phyloP scores from a whole-genome alignment of 1,140 invertebrate species.

The Dryas iulia region DNA sequence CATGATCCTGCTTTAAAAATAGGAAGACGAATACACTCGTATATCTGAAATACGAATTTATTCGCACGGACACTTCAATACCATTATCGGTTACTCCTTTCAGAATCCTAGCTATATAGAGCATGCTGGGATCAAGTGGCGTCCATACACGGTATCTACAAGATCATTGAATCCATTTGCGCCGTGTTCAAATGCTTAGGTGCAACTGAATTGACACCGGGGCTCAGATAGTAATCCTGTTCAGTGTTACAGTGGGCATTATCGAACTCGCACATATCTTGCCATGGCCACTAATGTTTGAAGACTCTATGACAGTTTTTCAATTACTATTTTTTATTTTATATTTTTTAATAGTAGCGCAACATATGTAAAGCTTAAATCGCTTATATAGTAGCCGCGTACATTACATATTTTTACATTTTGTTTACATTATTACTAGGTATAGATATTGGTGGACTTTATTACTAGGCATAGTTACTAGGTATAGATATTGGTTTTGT shows the following conservation, averaged over 20 bases:
- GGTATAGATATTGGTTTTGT: too few species aligned
- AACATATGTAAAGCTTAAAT: too few species aligned
- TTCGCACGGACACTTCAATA: constrained; percentile 23
- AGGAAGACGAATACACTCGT: not conserved
- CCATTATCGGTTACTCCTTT: constrained; percentile 23
- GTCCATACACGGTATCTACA: constrained; percentile 36
- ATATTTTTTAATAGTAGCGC: too few species aligned
- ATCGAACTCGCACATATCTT: constrained; percentile 21
- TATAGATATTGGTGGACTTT: too few species aligned
- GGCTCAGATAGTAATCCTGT: constrained; percentile 38
- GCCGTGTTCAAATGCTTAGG: constrained; percentile 41
- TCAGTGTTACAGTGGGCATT: constrained; percentile 35
- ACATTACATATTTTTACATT: too few species aligned
- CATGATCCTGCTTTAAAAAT: not conserved
- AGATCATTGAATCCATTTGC: constrained; percentile 50
- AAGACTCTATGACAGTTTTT: not conserved
- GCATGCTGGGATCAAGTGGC: constrained; percentile 34
- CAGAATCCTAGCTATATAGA: constrained; percentile 22
- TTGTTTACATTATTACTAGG: too few species aligned
- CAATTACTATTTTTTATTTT: not conserved
- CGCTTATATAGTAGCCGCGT: too few species aligned
- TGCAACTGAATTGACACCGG: constrained; percentile 40
- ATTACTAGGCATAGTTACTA: too few species aligned
- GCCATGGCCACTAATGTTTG: not conserved
- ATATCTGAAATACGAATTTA: constrained; percentile 16